These are phyloP conservation scores for Zaprionus ghesquierei DNA, from an alignment of 1,140 invertebrate genomes.

Conservation along the genomic window DNA sequence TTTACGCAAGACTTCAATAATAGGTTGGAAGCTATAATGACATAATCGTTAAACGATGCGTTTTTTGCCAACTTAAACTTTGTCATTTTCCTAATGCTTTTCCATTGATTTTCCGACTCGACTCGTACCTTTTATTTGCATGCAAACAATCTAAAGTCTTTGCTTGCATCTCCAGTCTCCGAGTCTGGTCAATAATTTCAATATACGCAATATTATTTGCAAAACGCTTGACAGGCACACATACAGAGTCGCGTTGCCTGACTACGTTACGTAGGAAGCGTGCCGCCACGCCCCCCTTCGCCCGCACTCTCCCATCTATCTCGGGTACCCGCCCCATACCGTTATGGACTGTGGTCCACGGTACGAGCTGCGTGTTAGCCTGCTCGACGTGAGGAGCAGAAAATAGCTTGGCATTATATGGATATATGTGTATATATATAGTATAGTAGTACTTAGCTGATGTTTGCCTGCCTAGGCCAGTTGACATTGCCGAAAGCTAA, in stretches of 20 bases:
- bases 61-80: conserved; percentile 10
- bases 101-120: conserved; percentile 12
- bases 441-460: conserved; percentile 15
- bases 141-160: conserved; percentile 27
- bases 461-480: conserved; percentile 39
- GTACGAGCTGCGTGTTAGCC: conserved; percentile 18
- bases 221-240: conserved; percentile 51
- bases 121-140: conserved; percentile 32
- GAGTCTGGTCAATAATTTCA: conserved; percentile 57
- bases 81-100: conserved; percentile 19
- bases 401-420: conserved; percentile 33
- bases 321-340: neutral
- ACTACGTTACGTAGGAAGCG: conserved; percentile 55
- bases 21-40: too few species aligned
- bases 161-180: neutral
- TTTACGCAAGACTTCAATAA: too few species aligned
- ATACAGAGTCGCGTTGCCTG: conserved; percentile 44
- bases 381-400: conserved; percentile 4
- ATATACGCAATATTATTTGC: conserved; percentile 71
- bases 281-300: neutral
- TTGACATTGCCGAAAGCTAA: conserved; percentile 52
- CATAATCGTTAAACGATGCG: neutral
- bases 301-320: too few species aligned
- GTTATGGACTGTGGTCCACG: conserved; percentile 4
- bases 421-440: neutral